Conservation (phyloP, 2,797 vertebrate species). For the Alcedo atthis region DNA sequence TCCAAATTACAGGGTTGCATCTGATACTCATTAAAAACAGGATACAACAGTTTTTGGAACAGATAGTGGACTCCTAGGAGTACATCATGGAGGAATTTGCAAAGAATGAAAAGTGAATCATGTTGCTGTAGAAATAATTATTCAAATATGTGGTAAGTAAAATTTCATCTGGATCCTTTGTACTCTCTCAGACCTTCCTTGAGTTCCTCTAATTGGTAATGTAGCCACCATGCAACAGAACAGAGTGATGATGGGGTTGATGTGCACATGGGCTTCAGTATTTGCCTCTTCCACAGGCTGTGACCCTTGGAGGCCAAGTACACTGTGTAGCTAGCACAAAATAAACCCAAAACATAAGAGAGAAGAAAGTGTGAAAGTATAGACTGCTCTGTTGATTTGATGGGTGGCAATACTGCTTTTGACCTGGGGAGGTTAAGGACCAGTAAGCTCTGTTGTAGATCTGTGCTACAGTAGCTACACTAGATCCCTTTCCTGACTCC, state of each 20-base stretch:
- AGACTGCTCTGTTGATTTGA: neutral
- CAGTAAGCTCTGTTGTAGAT: neutral
- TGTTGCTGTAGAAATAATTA: slow-evolving; percentile 33
- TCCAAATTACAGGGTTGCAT: slow-evolving; percentile 13
- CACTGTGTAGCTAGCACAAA: neutral
- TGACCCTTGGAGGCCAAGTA: neutral
- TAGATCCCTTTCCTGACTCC: neutral
- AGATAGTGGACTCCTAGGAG: slow-evolving; percentile 1
- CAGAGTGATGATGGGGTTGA: neutral
- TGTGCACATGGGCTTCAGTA: neutral
- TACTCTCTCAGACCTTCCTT: neutral
- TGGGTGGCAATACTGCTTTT: neutral
- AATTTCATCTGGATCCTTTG: slow-evolving; percentile 16
- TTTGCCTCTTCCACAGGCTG: neutral
- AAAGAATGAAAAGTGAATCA: slow-evolving; percentile 35
- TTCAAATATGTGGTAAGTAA: slow-evolving; percentile 22
- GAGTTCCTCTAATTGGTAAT: neutral
- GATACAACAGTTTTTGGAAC: slow-evolving; percentile 18
- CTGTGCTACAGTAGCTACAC: neutral
- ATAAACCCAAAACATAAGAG: neutral
- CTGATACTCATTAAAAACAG: slow-evolving; percentile 43
- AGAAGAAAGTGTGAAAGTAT: neutral
- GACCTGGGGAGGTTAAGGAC: neutral
- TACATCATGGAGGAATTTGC: slow-evolving; percentile 4
- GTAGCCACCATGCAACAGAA: neutral